These are phyloP conservation scores for Steatocranus sp. DNA, from an alignment of 2,797 vertebrate species.

Conservation along the genomic window DNA sequence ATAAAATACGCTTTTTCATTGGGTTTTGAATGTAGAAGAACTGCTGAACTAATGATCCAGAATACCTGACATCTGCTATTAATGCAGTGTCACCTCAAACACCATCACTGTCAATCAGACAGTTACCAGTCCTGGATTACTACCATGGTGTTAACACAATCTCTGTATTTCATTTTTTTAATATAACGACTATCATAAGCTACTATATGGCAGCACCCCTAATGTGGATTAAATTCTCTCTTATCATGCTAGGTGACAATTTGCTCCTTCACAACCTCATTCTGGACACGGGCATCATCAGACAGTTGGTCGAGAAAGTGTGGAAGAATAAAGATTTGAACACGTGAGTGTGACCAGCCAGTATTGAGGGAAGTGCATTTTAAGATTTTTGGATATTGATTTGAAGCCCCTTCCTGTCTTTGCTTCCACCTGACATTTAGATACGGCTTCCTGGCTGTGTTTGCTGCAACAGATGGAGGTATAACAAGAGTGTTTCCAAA, in stretches of 20 bases:
- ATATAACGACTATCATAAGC: background rate
- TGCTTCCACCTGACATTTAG: slow-evolving; percentile 58
- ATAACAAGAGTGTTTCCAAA: slow-evolving; percentile 95
- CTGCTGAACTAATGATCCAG: background rate
- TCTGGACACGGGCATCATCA: slow-evolving; percentile 94
- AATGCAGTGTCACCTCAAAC: background rate
- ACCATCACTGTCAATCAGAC: background rate
- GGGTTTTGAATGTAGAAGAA: background rate
- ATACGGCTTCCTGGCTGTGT: slow-evolving; percentile 94
- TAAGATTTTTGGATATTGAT: background rate
- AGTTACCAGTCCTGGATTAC: background rate
- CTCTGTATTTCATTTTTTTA: background rate
- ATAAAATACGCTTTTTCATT: background rate
- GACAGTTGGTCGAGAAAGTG: slow-evolving; percentile 92
- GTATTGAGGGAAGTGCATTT: background rate
- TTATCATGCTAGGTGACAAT: slow-evolving; percentile 81
- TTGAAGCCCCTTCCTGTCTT: background rate
- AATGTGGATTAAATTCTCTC: background rate
- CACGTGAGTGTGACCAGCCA: slow-evolving; percentile 77
- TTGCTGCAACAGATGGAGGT: slow-evolving; percentile 93
- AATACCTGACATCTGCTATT: background rate
- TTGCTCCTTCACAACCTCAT: slow-evolving; percentile 97
- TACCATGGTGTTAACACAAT: background rate
- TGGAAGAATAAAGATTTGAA: slow-evolving; percentile 96
- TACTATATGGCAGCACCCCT: background rate